These are phyloP conservation scores for Naja naja DNA, from an alignment of 2,113 vertebrate genomes.

Conservation along the genomic window DNA sequence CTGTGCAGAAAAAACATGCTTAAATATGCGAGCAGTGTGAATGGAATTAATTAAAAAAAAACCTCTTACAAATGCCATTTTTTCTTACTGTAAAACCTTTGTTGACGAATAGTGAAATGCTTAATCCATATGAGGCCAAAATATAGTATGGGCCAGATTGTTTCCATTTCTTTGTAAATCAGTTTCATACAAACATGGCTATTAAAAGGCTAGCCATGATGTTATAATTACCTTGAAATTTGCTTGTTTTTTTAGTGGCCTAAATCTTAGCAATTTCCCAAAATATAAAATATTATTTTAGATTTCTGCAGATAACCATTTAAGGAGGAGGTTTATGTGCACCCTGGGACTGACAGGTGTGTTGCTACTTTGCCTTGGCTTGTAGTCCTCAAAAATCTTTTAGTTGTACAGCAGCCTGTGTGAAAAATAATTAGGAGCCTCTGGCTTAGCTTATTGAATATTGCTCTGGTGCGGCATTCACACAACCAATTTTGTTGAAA, in stretches of 20 bases:
- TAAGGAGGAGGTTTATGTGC: background rate
- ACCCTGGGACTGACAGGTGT: background rate
- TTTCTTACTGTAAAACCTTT: background rate
- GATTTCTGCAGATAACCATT: background rate
- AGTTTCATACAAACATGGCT: background rate
- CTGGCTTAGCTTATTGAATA: background rate
- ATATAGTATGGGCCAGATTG: background rate
- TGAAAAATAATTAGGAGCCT: background rate
- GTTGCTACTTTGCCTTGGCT: background rate
- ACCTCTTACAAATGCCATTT: background rate
- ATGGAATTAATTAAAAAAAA: background rate
- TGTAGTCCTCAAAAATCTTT: background rate
- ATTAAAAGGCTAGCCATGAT: background rate
- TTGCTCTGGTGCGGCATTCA: background rate
- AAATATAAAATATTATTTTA: background rate
- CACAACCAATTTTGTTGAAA: background rate
- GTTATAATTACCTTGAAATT: background rate
- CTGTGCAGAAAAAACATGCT: background rate
- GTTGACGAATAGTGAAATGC: background rate
- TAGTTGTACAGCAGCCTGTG: background rate
- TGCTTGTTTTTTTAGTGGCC: background rate
- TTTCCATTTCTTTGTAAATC: background rate
- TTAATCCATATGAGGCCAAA: background rate
- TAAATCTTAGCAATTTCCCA: background rate
- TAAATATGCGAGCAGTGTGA: background rate